Evolutionary conservation across 2,797 vertebrate genomes (phyloP), one percentile per base, ranked within the genome.

Genomic region (Trachops cirrhosus): DNA sequence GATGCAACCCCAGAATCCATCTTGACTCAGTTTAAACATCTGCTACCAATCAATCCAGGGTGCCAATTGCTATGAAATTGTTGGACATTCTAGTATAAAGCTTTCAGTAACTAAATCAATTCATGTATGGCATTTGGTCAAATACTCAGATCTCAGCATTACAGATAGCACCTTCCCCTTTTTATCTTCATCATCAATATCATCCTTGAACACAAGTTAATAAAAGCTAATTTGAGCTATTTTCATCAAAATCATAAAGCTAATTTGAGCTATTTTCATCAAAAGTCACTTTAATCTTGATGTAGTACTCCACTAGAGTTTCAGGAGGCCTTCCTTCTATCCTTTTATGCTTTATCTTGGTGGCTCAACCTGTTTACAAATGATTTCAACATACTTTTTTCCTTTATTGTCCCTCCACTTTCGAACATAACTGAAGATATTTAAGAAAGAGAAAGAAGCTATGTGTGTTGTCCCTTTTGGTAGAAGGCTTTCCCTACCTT

Each of bases 201-300:
- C 99, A 0, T 99, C 99, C 0, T 99, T 99, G 0, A 99, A 99
- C 73, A 64, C 32, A 64, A 64, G 62, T n/a, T 64, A 99, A 0
- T 99, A 99, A 96, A 99, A 18, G 99, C 89, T 99, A 98, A 98
- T 99, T 99, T 10, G 99, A 99, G 97, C 99, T 99, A 98, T 99
- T 99, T 98, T 99, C 99, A 96, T 99, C 99, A 96, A 99, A 99
- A 98, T 62, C 99, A 0, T 99, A 99, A 96, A 99, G 99, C 89
- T 99, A 98, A 98, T 99, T 99, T 10, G 99, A 99, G 97, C 99
- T 99, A 98, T 99, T 99, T 98, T 99, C 99, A 95, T 99, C 99
- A 96, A 99, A 99, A 98, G 99, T 98, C 96, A 99, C 99, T 98
- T 99, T 98, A 97, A 99, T 99, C 99, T 99, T 99, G 97, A 99